Evolutionary conservation across 2,888 invertebrate species (phyloP), one percentile per base, ranked within the genome.

Genomic region (Cyclophora punctaria): DNA sequence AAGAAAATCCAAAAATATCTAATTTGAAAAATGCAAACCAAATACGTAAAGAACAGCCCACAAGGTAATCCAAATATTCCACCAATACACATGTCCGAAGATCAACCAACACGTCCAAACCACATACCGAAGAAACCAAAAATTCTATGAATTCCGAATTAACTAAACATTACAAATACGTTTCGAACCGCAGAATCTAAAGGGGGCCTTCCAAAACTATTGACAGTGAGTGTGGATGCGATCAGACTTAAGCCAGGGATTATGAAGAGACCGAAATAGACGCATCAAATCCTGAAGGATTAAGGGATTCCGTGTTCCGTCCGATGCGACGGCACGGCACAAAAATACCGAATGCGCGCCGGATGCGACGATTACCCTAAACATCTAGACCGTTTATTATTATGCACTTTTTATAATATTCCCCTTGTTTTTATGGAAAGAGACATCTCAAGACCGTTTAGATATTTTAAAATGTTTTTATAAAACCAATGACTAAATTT

Each of bases 171-270:
- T 75, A 78, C 77, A 74, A 73, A 76, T 71, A 71, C 73, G 73
- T 67, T 66, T 62, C 68, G 73, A 66, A 84, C 87, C 87, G 79
- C 87, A 86, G 83, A 83, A 85, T 83, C 83, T 80, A 80, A 77
- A 80, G 72, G 74, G 72, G 80, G 78, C 80, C 83, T 82, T 84
- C 84, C 77, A 73, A 84, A 88, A 88, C 88, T 88, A 88, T 88
- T 87, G 88, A 88, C 88, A 87, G 87, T 82, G 83, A 83, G 85
- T 86, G 86, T 87, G 88, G 88, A 85, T 83, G 83, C 87, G 84
- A 88, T 88, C 88, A 85, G 77, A 78, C 82, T 83, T 88, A 88
- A 88, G 83, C 86, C 73, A 49, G 72, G 87, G 87, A 87, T 88
- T 88, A 87, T 85, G 84, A 87, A 79, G 80, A 83, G 85, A 86